A percentile compares a stretch with the other conserved stretches of the same genome.
phyloP scores from a whole-genome alignment of 2,797 vertebrate genomes.

The Falco rusticolus region DNA sequence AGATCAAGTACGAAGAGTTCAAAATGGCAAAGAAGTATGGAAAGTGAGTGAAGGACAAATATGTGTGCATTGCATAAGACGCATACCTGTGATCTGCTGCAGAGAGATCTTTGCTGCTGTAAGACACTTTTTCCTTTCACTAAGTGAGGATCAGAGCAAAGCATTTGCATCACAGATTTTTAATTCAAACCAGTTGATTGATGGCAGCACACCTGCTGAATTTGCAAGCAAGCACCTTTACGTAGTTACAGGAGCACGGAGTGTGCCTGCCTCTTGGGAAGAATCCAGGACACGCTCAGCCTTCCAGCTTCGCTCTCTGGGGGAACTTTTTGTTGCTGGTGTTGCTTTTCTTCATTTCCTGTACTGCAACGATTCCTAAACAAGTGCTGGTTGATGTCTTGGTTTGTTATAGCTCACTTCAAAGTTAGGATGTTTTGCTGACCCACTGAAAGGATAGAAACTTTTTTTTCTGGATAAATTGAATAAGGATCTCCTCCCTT shows the following conservation, averaged over 20 bases:
- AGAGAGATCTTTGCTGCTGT: neutral
- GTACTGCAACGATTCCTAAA: neutral
- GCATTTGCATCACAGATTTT: neutral
- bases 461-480: neutral
- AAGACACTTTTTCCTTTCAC: neutral
- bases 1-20: neutral
- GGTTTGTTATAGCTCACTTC: neutral
- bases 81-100: neutral
- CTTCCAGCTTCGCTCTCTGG: neutral
- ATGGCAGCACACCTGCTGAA: neutral
- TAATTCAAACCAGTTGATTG: slow-evolving; percentile 7
- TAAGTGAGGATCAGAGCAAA: neutral
- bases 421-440: neutral
- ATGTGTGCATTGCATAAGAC: neutral
- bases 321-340: neutral
- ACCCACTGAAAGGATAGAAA: neutral
- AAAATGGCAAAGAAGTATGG: neutral
- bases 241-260: neutral
- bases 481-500: neutral
- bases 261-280: neutral
- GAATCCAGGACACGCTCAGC: neutral
- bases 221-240: neutral
- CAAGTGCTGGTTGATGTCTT: neutral
- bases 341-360: neutral
- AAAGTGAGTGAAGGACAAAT: neutral